Base-by-base conservation (phyloP, 2,888 invertebrate species). In the Thelaira solivaga region DNA sequence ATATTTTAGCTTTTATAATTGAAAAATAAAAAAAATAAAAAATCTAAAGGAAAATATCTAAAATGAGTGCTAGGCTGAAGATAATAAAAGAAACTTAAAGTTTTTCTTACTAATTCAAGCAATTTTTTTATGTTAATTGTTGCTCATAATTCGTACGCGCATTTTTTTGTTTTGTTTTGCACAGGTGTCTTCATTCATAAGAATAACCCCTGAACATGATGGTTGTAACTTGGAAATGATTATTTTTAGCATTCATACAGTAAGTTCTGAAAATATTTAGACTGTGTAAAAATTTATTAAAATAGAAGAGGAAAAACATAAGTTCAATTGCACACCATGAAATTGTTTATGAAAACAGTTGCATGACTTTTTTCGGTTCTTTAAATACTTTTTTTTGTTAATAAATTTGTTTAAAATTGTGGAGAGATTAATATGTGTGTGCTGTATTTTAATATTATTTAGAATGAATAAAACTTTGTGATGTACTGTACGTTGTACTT, bases 161-260 rank as follows among this genome's bases (percentile, higher is more conserved):
- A 18, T 11, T 53, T 53, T 62, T 41, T 53, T 2, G 47, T 10
- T 11, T 53, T 61, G 41, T 22, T 41, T 45, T 26, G 31, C 45
- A 61, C 74, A 68, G 67, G 74, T 75, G 74, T 75, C 29, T 69
- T 69, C 51, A n/a, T 51, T 61, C 53, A 10, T 8, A 64, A 29
- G 5, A 59, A 2, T 49, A 20, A 43, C 20, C 18, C 8, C 24
- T 29, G 41, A 65, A 43, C 55, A n/a, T 13, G 45, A 61, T 71
- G 43, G 61, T 59, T 41, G 49, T 43, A 51, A 51, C 36, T 73
- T 65, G 45, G 10, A 65, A 13, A 29, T 45, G 8, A 4, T 22
- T 36, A 18, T 39, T 36, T n/a, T 57, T 49, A 29, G n/a, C 13
- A 10, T 29, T 26, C 26, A 49, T 49, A 49, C 36, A 47, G 62